These are phyloP conservation scores for Xylocopa sonorina DNA, from an alignment of 1,140 invertebrate species.

Conservation along the genomic window DNA sequence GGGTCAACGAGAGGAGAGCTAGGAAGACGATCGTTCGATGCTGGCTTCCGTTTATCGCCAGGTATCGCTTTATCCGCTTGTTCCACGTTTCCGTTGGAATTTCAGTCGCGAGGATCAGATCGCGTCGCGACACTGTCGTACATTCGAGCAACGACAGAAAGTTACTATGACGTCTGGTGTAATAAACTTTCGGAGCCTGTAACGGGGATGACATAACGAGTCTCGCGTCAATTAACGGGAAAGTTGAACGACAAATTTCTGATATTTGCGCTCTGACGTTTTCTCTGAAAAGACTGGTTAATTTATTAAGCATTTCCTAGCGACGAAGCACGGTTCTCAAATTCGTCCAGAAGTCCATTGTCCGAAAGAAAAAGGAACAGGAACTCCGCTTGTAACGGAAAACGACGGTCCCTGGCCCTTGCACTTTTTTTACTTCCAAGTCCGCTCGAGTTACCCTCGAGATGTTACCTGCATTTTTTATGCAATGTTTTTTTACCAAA, in stretches of 20 bases:
- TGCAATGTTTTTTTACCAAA: conserved; percentile 31
- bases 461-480: conserved; percentile 32
- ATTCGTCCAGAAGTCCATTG: not conserved
- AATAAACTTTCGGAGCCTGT: not conserved
- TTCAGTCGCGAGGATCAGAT: not conserved
- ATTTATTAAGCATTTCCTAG: not conserved
- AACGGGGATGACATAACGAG: not conserved
- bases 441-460: not conserved
- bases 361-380: not conserved
- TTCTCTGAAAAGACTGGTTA: not conserved
- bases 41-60: not conserved
- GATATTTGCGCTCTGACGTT: not conserved
- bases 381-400: not conserved
- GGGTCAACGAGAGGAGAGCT: no score
- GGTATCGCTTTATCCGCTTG: no score
- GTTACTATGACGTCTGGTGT: not conserved
- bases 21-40: not conserved
- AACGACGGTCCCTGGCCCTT: conserved; percentile 8
- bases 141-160: not conserved
- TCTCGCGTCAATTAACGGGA: not conserved
- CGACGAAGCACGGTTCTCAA: not conserved
- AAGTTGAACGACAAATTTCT: not conserved
- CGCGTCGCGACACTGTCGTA: not conserved
- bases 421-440: not conserved
- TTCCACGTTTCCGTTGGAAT: not conserved